Percentiles rank a stretch among this genome's conserved stretches.
These are phyloP conservation scores for Embiotoca jacksoni DNA, from an alignment of 2,113 vertebrate species.

Conservation along the genomic window DNA sequence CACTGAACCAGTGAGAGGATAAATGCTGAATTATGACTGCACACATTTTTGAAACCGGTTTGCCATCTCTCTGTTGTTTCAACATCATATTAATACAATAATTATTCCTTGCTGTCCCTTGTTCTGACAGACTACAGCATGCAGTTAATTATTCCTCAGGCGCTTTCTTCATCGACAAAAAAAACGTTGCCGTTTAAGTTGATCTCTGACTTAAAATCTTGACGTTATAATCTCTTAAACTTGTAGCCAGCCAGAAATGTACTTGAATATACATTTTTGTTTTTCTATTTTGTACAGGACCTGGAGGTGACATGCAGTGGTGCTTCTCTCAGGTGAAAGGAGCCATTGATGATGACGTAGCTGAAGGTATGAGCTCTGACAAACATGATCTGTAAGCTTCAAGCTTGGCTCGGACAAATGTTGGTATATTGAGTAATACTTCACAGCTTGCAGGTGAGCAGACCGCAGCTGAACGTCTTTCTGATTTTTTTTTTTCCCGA, in stretches of 20 bases:
- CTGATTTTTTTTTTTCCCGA: not conserved
- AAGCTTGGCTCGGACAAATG: not conserved
- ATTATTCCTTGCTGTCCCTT: not conserved
- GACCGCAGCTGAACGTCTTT: not conserved
- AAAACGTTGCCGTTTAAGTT: not conserved
- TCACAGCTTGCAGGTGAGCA: not conserved
- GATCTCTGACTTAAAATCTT: not conserved
- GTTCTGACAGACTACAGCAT: not conserved
- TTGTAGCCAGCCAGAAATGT: not conserved
- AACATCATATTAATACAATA: not conserved
- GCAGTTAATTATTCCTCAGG: not conserved
- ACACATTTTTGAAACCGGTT: not conserved
- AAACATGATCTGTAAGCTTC: not conserved
- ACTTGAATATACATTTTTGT: not conserved
- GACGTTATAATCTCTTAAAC: not conserved
- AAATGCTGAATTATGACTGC: constrained; percentile 1
- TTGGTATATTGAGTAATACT: not conserved
- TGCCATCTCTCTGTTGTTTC: not conserved
- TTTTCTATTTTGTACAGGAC: constrained; percentile 67
- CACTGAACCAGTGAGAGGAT: constrained; percentile 21
- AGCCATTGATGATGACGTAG: constrained; percentile 98
- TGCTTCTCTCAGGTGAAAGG: constrained; percentile 99
- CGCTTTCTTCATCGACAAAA: not conserved
- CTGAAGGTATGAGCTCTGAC: constrained; percentile 90
- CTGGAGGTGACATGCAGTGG: constrained; percentile 98